These are phyloP conservation scores for Gnathonemus echidnorhynchus DNA, from an alignment of 2,113 vertebrate genomes.

Conservation along the genomic window DNA sequence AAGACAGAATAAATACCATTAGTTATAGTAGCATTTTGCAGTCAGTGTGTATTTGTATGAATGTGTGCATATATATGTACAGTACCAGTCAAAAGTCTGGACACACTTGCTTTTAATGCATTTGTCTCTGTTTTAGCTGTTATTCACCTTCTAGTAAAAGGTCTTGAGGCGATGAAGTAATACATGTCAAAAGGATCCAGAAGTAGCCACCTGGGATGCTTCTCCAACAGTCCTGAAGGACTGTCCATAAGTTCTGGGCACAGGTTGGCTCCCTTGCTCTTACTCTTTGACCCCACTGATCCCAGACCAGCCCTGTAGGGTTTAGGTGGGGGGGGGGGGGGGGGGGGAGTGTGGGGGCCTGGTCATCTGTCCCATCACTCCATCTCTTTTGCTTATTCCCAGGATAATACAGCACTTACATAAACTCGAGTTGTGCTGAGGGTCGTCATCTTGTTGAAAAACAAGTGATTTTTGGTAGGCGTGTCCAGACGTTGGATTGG, in stretches of 20 bases:
- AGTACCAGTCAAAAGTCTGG: neutral
- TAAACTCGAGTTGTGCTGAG: fast-evolving
- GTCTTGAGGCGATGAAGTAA: neutral
- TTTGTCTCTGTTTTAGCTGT: neutral
- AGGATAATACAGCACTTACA: neutral
- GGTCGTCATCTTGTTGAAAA: neutral
- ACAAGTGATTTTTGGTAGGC: neutral
- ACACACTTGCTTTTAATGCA: neutral
- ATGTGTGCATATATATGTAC: slow-evolving; percentile 40
- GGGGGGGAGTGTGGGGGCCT: neutral
- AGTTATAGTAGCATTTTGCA: slow-evolving; percentile 49
- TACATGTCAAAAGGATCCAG: neutral
- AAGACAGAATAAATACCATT: slow-evolving; percentile 66
- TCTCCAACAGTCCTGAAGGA: neutral
- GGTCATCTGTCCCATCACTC: neutral
- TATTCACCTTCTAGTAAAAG: neutral
- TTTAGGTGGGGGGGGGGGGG: neutral
- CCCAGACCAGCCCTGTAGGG: neutral
- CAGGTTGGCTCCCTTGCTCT: neutral
- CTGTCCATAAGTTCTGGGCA: neutral
- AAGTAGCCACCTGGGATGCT: neutral
- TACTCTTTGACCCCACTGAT: neutral
- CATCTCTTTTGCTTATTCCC: neutral
- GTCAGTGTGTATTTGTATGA: slow-evolving; percentile 42
- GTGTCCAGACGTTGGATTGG: neutral